Evolutionary conservation across 2,113 vertebrate genomes (phyloP).

Genomic region (Varanus komodoensis): DNA sequence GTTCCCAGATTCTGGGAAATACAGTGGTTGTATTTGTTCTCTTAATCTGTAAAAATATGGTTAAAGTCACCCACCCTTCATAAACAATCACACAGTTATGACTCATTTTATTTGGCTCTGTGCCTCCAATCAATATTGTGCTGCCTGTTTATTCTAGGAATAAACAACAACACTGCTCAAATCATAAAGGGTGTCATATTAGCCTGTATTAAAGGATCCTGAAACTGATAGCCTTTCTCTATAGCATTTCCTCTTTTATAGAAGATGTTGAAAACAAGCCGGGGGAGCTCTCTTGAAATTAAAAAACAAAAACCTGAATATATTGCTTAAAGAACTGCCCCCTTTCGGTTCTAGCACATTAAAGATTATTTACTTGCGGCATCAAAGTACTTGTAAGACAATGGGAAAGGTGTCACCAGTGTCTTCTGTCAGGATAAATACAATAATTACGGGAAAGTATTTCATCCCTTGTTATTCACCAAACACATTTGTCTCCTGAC

Average conservation of each 20-base stretch:
- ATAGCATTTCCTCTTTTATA: background rate
- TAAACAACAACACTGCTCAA: background rate
- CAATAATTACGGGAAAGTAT: background rate
- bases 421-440: background rate
- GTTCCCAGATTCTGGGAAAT: background rate
- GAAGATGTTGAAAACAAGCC: background rate
- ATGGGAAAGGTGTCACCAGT: background rate
- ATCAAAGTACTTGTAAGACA: background rate
- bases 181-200: background rate
- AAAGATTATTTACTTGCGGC: background rate
- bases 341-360: background rate
- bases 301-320: background rate
- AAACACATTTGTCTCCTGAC: background rate
- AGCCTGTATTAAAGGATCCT: background rate
- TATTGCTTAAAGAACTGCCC: background rate
- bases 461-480: background rate
- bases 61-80: background rate
- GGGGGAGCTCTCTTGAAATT: background rate
- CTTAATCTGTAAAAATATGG: background rate
- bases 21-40: background rate
- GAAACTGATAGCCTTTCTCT: background rate
- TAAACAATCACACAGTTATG: background rate
- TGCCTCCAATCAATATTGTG: slow-evolving; percentile 1
- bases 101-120: background rate
- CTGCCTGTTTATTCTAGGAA: background rate